Evolutionary conservation across 2,888 invertebrate species (phyloP), one percentile per base, ranked within the genome.

Genomic region (Seladonia tumulorum): DNA sequence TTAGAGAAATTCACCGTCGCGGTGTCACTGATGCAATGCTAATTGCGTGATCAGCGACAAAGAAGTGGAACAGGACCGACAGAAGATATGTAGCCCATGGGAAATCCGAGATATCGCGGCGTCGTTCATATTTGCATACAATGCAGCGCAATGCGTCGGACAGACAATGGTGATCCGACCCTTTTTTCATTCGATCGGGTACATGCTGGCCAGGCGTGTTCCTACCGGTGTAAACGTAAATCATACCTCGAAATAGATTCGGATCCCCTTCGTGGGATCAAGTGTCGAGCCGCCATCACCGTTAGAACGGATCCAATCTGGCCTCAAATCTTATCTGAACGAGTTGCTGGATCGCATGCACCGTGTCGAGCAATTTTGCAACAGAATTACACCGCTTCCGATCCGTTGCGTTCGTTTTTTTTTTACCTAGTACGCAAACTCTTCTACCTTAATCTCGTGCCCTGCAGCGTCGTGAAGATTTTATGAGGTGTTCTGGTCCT

Each of bases 161-260:
- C 78, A 82, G 86, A 89, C 89, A 90, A 89, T 90, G 79, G 73
- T 25, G 53, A 18, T 49, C 72, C 63, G 35, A 74, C 74, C 70
- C 84, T 83, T 68, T 83, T 78, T 87, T 81, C 70, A 39, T 79
- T 75, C 49, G 57, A 83, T 81, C 78, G 81, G 47, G 80, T 82
- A 77, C 86, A 80, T 68, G 79, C 66, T 29, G 49, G 68, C 76
- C 35, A 82, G 79, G 74, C 72, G 87, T 79, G 89, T 85, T 76
- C 85, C 76, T 25, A 74, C 25, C 81, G 85, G 85, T 76, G 79
- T 86, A 86, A 90, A 90, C 90, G 86, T 92, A 92, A 91, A 92
- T 92, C 91, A 91, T 91, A 90, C 86, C 89, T 85, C 83, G 83
- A 88, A 88, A 89, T 89, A 89, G 89, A 91, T 90, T 90, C 80